Conservation (phyloP, 2,888 invertebrate genomes). For the Cantharis nigra region DNA sequence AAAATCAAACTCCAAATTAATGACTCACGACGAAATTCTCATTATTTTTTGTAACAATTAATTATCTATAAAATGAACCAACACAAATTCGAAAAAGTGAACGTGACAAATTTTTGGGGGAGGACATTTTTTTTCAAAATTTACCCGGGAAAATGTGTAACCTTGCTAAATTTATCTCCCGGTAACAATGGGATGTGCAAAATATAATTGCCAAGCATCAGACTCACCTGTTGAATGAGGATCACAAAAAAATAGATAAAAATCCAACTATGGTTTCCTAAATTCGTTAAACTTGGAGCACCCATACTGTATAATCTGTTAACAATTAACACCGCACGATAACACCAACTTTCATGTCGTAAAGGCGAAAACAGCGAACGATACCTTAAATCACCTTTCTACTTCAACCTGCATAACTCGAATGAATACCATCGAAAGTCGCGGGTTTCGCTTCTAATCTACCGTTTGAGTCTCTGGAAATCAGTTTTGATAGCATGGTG, state of each 20-base stretch:
- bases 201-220: neutral
- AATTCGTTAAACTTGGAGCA: neutral
- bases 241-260: neutral
- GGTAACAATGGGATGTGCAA: neutral
- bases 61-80: neutral
- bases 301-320: neutral
- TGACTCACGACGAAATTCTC: neutral
- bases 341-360: neutral
- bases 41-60: neutral
- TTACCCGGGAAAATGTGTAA: neutral
- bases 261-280: neutral
- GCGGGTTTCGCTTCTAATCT: constrained; percentile 12
- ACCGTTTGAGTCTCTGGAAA: constrained; percentile 20
- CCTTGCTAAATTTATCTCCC: neutral
- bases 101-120: neutral
- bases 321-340: neutral
- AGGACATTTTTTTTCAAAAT: neutral
- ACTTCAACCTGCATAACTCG: neutral
- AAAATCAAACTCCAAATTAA: neutral
- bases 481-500: constrained; percentile 19
- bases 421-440: neutral
- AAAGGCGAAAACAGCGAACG: neutral
- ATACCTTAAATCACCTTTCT: neutral
- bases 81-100: too few species aligned
- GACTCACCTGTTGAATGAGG: neutral